Conservation (phyloP, 2,888 invertebrate species). For the Dyspetes luteomarginatus region DNA sequence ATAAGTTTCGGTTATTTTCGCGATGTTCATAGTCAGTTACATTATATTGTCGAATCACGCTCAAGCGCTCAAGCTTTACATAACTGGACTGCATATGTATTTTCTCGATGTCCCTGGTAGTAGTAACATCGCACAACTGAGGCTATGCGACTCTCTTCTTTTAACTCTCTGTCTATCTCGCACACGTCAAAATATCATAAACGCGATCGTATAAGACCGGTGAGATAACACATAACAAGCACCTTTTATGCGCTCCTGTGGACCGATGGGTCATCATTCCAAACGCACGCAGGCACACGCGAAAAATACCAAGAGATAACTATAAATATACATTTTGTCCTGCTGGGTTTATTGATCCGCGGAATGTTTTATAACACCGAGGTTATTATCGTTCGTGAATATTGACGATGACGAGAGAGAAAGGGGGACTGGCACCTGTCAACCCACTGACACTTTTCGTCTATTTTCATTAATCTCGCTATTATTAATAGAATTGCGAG, state of each 20-base stretch:
- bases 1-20: too few species aligned
- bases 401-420: conserved; percentile 24
- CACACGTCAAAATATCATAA: conserved; percentile 75
- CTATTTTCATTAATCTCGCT: conserved; percentile 23
- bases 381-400: conserved; percentile 22
- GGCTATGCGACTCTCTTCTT: not conserved
- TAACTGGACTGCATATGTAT: too few species aligned
- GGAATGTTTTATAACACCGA: conserved; percentile 58
- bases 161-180: not conserved
- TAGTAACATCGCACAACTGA: too few species aligned
- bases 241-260: conserved; percentile 55
- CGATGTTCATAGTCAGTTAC: too few species aligned
- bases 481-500: conserved; percentile 36
- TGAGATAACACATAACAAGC: conserved; percentile 78
- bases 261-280: conserved; percentile 51
- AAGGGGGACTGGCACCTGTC: conserved; percentile 37
- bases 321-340: conserved; percentile 71
- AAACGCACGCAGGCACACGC: conserved; percentile 10
- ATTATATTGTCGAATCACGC: too few species aligned
- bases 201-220: conserved; percentile 74
- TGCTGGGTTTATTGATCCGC: conserved; percentile 74
- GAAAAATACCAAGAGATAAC: conserved; percentile 69
- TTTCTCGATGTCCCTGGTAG: too few species aligned
- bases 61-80: too few species aligned
- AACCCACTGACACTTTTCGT: conserved; percentile 48